Evolutionary conservation across 2,888 invertebrate genomes (phyloP).

Genomic region (Ormyrus pomaceus): DNA sequence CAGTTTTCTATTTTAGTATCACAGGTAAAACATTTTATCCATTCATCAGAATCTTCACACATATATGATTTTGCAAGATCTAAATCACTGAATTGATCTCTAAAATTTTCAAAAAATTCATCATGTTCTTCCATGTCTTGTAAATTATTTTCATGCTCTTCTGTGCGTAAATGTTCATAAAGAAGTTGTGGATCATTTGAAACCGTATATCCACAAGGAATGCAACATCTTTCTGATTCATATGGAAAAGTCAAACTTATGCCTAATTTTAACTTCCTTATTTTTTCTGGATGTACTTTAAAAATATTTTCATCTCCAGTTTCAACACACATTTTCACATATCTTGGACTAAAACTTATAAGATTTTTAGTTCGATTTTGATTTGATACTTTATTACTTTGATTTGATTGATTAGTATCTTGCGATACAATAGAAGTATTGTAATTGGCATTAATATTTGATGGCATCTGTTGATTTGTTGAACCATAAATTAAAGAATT

Average conservation of each 20-base stretch:
- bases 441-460: constrained; percentile 10
- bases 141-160: constrained; percentile 60
- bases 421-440: background rate
- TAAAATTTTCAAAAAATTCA: constrained; percentile 45
- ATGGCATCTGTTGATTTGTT: constrained; percentile 7
- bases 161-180: constrained; percentile 62
- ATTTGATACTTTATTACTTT: too few species aligned
- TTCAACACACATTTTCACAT: constrained; percentile 51
- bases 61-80: constrained; percentile 61
- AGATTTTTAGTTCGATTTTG: constrained; percentile 28
- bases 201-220: constrained; percentile 62
- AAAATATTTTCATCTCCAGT: constrained; percentile 55
- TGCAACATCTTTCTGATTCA: constrained; percentile 57
- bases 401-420: too few species aligned
- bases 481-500: constrained; percentile 1
- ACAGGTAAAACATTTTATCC: constrained; percentile 61
- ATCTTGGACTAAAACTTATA: constrained; percentile 42
- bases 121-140: constrained; percentile 58
- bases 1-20: constrained; percentile 54
- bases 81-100: constrained; percentile 62
- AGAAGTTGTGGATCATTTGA: constrained; percentile 55
- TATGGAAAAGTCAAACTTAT: constrained; percentile 55
- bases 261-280: constrained; percentile 55
- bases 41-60: constrained; percentile 57
- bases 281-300: constrained; percentile 42